Evolutionary conservation across 2,888 invertebrate genomes (phyloP).

Genomic region (Tholera decimalis): DNA sequence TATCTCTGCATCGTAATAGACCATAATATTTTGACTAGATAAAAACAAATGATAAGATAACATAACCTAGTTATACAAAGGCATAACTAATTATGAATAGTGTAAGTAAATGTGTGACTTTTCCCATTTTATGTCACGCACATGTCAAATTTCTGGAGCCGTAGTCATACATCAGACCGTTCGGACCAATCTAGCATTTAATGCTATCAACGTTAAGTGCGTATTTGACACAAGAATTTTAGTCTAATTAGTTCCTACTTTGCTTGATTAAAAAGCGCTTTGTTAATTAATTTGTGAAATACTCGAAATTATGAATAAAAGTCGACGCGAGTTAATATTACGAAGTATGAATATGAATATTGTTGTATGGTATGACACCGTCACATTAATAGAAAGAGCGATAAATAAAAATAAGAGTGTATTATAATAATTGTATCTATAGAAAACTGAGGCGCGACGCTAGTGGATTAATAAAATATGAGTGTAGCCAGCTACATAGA

Average conservation of each 20-base stretch:
- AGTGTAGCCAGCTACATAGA: not conserved
- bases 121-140: slow-evolving; percentile 1
- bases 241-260: slow-evolving; percentile 14
- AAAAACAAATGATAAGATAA: slow-evolving; percentile 26
- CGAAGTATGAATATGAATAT: too few relatives aligned
- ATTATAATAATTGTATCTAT: too few relatives aligned
- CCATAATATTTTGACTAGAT: not conserved
- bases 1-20: slow-evolving; percentile 7
- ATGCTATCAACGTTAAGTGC: slow-evolving; percentile 21
- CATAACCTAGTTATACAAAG: not conserved
- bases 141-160: not conserved
- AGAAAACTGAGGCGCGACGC: too few relatives aligned
- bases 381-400: not conserved
- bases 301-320: not conserved
- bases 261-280: slow-evolving; percentile 15
- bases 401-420: too few relatives aligned
- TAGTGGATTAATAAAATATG: not conserved
- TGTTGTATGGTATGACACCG: too few relatives aligned
- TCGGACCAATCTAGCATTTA: not conserved
- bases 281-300: too few relatives aligned
- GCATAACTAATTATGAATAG: slow-evolving; percentile 1
- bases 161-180: not conserved
- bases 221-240: not conserved
- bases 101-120: slow-evolving; percentile 2
- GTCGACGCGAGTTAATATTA: not conserved